Evolutionary conservation across 2,888 invertebrate genomes (phyloP).

Genomic region (Drosophila parthenogenetica): DNA sequence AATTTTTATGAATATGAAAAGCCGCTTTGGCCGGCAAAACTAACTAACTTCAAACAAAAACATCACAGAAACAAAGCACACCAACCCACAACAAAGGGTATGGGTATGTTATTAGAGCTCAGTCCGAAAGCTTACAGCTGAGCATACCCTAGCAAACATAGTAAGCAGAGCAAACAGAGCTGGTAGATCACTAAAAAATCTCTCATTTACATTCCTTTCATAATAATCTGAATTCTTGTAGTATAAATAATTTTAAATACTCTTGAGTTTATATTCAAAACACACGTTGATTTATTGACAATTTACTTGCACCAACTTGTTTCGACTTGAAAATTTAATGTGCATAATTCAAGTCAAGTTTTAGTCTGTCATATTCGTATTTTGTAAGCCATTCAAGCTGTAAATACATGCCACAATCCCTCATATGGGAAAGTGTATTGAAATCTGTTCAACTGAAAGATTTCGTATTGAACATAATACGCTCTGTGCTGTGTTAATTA

Average conservation of each 20-base stretch:
- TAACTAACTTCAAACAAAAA: slow-evolving; percentile 76
- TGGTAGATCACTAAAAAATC: too few relatives aligned
- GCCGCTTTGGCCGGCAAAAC: slow-evolving; percentile 68
- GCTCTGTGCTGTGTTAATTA: slow-evolving; percentile 65
- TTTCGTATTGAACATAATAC: slow-evolving; percentile 46
- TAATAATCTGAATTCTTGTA: too few relatives aligned
- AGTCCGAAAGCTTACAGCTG: slow-evolving; percentile 62
- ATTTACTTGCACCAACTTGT: too few relatives aligned
- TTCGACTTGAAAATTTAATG: neutral
- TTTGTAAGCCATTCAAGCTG: neutral
- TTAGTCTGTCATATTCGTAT: neutral
- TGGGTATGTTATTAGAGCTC: slow-evolving; percentile 69
- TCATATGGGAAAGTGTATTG: slow-evolving; percentile 19
- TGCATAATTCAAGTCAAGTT: slow-evolving; percentile 1
- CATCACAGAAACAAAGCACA: slow-evolving; percentile 28
- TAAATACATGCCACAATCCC: slow-evolving; percentile 1
- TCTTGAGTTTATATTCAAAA: too few relatives aligned
- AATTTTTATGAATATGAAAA: slow-evolving; percentile 79
- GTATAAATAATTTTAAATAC: too few relatives aligned
- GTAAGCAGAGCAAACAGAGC: neutral
- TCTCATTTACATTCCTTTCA: neutral
- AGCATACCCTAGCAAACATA: slow-evolving; percentile 37
- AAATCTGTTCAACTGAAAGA: slow-evolving; percentile 19
- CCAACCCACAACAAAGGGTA: slow-evolving; percentile 19
- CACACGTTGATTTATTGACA: too few relatives aligned